A percentile compares a stretch with the other conserved stretches of the same genome.
These are phyloP conservation scores for Eufriesea mexicana DNA, from an alignment of 1,140 invertebrate species.

Conservation along the genomic window DNA sequence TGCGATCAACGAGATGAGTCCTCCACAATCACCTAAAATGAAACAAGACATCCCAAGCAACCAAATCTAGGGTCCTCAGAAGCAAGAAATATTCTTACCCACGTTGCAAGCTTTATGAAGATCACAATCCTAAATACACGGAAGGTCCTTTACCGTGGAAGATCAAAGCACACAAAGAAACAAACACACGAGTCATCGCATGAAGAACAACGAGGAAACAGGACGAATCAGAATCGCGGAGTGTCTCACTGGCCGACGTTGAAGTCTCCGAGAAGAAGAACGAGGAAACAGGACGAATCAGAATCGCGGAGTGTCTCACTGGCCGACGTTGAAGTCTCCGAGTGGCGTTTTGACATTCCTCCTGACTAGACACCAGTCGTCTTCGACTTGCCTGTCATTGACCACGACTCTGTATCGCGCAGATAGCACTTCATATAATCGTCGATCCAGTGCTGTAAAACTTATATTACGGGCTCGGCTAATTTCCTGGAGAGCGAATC, in stretches of 20 bases:
- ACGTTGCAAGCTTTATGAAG: too few relatives aligned
- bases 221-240: neutral
- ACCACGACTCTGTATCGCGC: constrained; percentile 72
- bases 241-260: constrained; percentile 55
- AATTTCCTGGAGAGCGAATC: constrained; percentile 50
- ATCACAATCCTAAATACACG: too few relatives aligned
- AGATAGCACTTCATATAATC: constrained; percentile 68
- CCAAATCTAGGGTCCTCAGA: too few relatives aligned
- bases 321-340: constrained; percentile 64
- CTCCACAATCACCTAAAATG: too few relatives aligned
- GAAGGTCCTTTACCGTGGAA: too few relatives aligned
- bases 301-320: constrained; percentile 25
- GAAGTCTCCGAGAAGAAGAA: constrained; percentile 62
- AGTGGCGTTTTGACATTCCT: neutral
- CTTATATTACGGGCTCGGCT: constrained; percentile 63
- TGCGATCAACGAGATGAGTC: too few relatives aligned
- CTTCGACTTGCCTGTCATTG: too few relatives aligned
- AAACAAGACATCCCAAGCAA: too few relatives aligned
- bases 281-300: neutral
- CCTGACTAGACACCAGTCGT: constrained; percentile 25
- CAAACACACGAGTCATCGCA: too few relatives aligned
- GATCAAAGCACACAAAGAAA: too few relatives aligned
- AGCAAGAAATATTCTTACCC: too few relatives aligned
- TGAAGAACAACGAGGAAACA: too few relatives aligned
- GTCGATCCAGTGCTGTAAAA: constrained; percentile 65